A percentile compares a stretch with the other conserved stretches of the same genome.
These are phyloP conservation scores for Orestias chungarensis DNA, from an alignment of 2,797 vertebrate genomes.

Conservation along the genomic window DNA sequence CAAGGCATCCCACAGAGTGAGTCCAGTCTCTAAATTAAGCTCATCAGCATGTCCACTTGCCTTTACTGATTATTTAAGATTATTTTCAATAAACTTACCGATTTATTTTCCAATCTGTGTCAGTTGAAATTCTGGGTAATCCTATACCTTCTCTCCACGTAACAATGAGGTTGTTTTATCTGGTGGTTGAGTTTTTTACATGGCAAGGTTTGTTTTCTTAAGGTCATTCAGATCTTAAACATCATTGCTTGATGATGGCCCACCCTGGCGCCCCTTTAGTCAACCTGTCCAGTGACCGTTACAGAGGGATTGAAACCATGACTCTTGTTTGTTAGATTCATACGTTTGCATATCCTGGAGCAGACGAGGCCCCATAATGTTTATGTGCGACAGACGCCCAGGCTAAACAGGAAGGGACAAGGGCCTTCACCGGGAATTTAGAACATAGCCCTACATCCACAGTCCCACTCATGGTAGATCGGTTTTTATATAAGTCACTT, in stretches of 20 bases:
- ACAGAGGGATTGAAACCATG: slow-evolving; percentile 71
- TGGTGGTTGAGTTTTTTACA: too few relatives aligned
- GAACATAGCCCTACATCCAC: slow-evolving; percentile 44
- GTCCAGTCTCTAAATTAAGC: too few relatives aligned
- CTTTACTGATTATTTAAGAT: too few relatives aligned
- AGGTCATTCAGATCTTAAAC: slow-evolving; percentile 11
- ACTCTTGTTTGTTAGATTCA: slow-evolving; percentile 42
- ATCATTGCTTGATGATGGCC: slow-evolving; percentile 34
- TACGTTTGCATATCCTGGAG: slow-evolving; percentile 49
- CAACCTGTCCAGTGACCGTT: slow-evolving; percentile 31
- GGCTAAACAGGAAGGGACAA: slow-evolving; percentile 95
- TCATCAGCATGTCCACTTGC: too few relatives aligned
- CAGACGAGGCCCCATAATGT: slow-evolving; percentile 80
- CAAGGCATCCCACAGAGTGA: too few relatives aligned
- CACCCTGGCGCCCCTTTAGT: slow-evolving; percentile 28
- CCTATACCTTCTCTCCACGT: too few relatives aligned
- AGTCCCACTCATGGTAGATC: slow-evolving; percentile 35
- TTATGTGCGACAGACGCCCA: slow-evolving; percentile 88
- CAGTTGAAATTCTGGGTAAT: too few relatives aligned
- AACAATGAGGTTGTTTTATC: too few relatives aligned
- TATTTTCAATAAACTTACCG: too few relatives aligned
- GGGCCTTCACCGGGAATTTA: slow-evolving; percentile 84
- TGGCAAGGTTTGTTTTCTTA: background rate
- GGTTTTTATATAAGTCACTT: slow-evolving; percentile 43
- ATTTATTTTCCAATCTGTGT: too few relatives aligned